Conservation (phyloP, 1,140 invertebrate species). For the Zophobas morio region DNA sequence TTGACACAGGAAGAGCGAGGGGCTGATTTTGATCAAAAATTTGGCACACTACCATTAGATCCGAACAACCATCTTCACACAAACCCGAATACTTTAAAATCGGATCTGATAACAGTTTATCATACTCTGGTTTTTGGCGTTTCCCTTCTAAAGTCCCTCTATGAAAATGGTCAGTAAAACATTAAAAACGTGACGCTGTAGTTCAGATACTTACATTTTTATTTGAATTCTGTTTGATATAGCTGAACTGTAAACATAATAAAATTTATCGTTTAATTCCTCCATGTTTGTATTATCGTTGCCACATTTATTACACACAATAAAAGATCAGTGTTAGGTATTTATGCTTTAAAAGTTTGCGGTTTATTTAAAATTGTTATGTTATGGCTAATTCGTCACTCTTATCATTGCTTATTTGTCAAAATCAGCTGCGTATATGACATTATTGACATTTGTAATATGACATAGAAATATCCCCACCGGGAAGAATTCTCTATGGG, state of each 20-base stretch:
- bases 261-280: conserved; percentile 77
- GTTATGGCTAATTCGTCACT: no score
- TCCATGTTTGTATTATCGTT: conserved; percentile 53
- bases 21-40: conserved; percentile 88
- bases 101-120: conserved; percentile 89
- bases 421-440: no score
- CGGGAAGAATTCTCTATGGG: no score
- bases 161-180: no score
- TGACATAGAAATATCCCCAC: no score
- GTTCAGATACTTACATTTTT: conserved; percentile 85
- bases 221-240: conserved; percentile 89
- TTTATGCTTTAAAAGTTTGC: no score
- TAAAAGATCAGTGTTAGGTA: no score
- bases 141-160: conserved; percentile 96
- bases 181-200: conserved; percentile 60
- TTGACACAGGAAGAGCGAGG: conserved; percentile 90
- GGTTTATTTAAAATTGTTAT: no score
- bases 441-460: no score
- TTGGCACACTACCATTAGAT: conserved; percentile 91
- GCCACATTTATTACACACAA: no score
- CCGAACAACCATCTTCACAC: conserved; percentile 85
- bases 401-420: no score
- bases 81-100: conserved; percentile 93
- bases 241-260: conserved; percentile 93
- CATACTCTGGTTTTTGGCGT: conserved; percentile 87